Base-by-base conservation (phyloP, 2,113 vertebrate species). In the Cichladusa arquata region DNA sequence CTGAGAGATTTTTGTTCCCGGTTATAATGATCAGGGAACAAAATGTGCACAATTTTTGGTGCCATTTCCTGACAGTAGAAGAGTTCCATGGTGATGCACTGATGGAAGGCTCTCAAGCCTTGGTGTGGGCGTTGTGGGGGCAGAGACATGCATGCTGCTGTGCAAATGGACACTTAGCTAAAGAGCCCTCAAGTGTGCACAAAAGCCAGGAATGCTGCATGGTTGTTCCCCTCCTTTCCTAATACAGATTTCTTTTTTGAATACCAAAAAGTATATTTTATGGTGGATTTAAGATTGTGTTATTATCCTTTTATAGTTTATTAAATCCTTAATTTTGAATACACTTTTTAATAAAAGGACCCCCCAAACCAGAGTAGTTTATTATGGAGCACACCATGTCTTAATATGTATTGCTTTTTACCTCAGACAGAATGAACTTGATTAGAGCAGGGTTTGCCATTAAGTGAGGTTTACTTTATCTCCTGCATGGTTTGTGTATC, bases 401-500 rank as follows among this genome's bases (percentile, higher is more conserved):
- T 70, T 80, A 81, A 56, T 96, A 60, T 67, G 18, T 64, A 20
- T 72, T 88, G 84, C 81, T 76, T 91, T 95, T 92, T 88, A 82
- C 48, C 61, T 91, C 3, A 29, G 91, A 81, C 65, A 88, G 50
- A 92, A 72, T 80, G 87, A 96, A 92, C 57, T 86, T 95, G 88
- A 90, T 93, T 95, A 84, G 91, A 95, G 51, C 44, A 88, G 79
- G 84, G 70, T 66, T 11, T 92, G 81, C 83, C 61, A 85, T 91
- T 90, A 91, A 82, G 36, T 90, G 88, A 86, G 84, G 94, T 90
- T 92, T 95, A 88, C 76, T 85, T 95, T 92, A 95, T 83, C 65
- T 95, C 69, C 92, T 86, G 76, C 70, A 33, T 85, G 67, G 45
- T 93, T 83, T 11, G 0, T 83, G 72, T 94, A 69, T 94, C 73